phyloP scores from a whole-genome alignment of 2,888 invertebrate genomes.

The Sisyra nigra region DNA sequence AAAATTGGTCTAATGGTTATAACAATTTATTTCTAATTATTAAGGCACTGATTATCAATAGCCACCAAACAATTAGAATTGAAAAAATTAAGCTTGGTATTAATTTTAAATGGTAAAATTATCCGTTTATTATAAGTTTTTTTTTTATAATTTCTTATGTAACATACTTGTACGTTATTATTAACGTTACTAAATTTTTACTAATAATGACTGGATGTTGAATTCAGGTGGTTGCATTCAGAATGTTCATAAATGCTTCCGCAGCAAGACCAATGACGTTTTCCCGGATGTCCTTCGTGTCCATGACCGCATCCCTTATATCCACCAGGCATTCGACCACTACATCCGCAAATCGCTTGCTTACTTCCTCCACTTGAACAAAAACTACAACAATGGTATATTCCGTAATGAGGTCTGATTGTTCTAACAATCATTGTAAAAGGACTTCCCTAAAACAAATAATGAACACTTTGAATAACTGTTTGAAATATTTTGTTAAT shows the following conservation, averaged over 20 bases:
- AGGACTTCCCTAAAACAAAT: constrained; percentile 43
- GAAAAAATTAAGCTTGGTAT: too few relatives aligned
- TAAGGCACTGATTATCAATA: too few relatives aligned
- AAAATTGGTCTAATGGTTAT: too few relatives aligned
- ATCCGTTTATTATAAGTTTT: too few relatives aligned
- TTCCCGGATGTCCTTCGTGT: constrained; percentile 62
- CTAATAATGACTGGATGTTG: constrained; percentile 30
- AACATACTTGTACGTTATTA: too few relatives aligned
- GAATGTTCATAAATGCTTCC: constrained; percentile 45
- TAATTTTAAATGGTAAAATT: too few relatives aligned
- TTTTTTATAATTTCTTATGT: too few relatives aligned
- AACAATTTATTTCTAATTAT: too few relatives aligned
- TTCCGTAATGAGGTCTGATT: constrained; percentile 46
- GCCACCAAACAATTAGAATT: too few relatives aligned
- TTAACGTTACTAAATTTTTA: too few relatives aligned
- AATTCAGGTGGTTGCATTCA: constrained; percentile 35
- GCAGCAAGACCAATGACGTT: constrained; percentile 73
- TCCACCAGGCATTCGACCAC: constrained; percentile 56
- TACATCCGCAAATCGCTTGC: constrained; percentile 52
- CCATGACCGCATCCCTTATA: constrained; percentile 69
- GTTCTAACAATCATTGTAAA: constrained; percentile 46
- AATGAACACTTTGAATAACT: too few relatives aligned
- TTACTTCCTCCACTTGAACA: constrained; percentile 64
- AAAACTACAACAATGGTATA: constrained; percentile 67
- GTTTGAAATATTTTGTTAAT: not conserved